Evolutionary conservation across 2,797 vertebrate species (phyloP), one percentile per base, ranked within the genome.

Genomic region (Zalophus californianus): DNA sequence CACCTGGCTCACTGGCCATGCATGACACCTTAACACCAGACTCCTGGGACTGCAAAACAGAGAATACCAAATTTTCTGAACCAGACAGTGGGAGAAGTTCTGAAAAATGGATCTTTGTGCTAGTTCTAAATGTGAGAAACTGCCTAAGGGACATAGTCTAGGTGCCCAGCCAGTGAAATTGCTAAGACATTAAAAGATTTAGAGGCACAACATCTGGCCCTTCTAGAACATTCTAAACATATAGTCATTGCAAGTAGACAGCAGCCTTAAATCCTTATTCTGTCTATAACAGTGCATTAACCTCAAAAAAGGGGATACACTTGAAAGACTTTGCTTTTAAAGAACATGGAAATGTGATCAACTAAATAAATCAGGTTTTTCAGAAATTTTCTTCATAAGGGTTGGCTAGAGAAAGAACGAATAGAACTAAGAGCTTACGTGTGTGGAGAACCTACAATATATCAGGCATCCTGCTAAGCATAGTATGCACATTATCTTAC

Each of bases 151-250:
- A 52, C 15, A 86, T 32, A 64, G 52, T 75, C 20, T n/a, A 62
- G 13, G 60, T 14, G 27, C 23, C 62, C 21, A 52, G 5, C 21
- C 18, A 38, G 0, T 18, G 54, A 38, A 79, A 73, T 41, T 94
- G 86, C 72, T 83, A 90, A 82, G 29, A 83, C 18, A 21, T 73
- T 56, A 56, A 58, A 60, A 72, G n/a, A 92, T 50, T 83, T 58
- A 93, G 78, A 41, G 73, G 12, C 29, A 32, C 27, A 62, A 60
- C 2, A 50, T 14, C 35, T 12, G 0, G n/a, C 20, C 54, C 73
- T 97, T 91, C 48, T 41, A 50, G 82, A 82, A 94, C 82, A 92
- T 38, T 86, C 23, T 73, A 58, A 58, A 58, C 77, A 50, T 27
- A 23, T 0, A 4, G 66, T 64, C 13, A 78, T 32, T 35, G 16